Percentiles rank a stretch among this genome's conserved stretches.
Evolutionary conservation across 1,140 invertebrate species (phyloP).

Genomic region (silkworm (Bombyx mori)): ASM3026992v2 NC_085121.1:910501-911000

Average conservation of each 20-base stretch:
- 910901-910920: too few relatives aligned
- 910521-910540: slow-evolving; percentile 33
- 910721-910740: background rate
- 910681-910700: slow-evolving; percentile 80
- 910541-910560: slow-evolving; percentile 77
- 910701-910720: slow-evolving; percentile 78
- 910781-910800: background rate
- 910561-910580: slow-evolving; percentile 82
- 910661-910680: slow-evolving; percentile 75
- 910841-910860: too few relatives aligned
- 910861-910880: too few relatives aligned
- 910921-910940: too few relatives aligned
- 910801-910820: background rate
- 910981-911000: too few relatives aligned
- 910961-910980: too few relatives aligned
- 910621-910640: slow-evolving; percentile 55
- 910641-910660: slow-evolving; percentile 76
- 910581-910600: slow-evolving; percentile 72
- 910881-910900: too few relatives aligned
- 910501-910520: too few relatives aligned
- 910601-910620: slow-evolving; percentile 72
- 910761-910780: too few relatives aligned
- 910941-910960: too few relatives aligned
- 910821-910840: too few relatives aligned
- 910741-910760: too few relatives aligned